Conservation (phyloP, 2,888 invertebrate genomes). For the Spodoptera littoralis region DNA sequence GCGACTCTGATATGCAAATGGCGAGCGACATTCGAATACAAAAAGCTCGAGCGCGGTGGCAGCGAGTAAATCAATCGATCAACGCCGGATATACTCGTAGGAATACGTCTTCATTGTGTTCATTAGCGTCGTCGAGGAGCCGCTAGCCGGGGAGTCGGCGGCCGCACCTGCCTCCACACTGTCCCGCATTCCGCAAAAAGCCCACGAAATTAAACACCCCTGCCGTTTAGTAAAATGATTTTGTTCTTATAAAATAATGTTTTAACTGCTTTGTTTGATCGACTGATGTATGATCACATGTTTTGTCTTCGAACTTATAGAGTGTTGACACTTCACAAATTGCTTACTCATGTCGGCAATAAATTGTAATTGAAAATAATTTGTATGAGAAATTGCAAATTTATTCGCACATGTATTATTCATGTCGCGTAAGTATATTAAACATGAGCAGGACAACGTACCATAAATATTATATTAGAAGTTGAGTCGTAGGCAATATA, state of each 20-base stretch:
- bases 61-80: conserved; percentile 89
- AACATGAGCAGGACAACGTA: too few species aligned
- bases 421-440: conserved; percentile 4
- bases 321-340: conserved; percentile 48
- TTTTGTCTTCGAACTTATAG: conserved; percentile 16
- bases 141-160: conserved; percentile 49
- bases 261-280: conserved; percentile 48
- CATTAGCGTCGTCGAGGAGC: conserved; percentile 82
- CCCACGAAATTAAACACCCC: conserved; percentile 72
- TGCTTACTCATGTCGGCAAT: conserved; percentile 28
- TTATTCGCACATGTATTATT: conserved; percentile 22
- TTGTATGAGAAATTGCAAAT: conserved; percentile 30
- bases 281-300: conserved; percentile 38
- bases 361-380: conserved; percentile 35
- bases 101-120: conserved; percentile 89
- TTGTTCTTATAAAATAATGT: conserved; percentile 47
- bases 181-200: conserved; percentile 80
- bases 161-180: conserved; percentile 82
- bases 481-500: too few species aligned
- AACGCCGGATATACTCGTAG: conserved; percentile 87
- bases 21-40: conserved; percentile 86
- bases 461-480: too few species aligned
- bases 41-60: conserved; percentile 88
- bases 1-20: conserved; percentile 86
- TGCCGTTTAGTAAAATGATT: conserved; percentile 60